Base-by-base conservation (phyloP, 2,888 invertebrate species). In the Hipparchia sbordonii region DNA sequence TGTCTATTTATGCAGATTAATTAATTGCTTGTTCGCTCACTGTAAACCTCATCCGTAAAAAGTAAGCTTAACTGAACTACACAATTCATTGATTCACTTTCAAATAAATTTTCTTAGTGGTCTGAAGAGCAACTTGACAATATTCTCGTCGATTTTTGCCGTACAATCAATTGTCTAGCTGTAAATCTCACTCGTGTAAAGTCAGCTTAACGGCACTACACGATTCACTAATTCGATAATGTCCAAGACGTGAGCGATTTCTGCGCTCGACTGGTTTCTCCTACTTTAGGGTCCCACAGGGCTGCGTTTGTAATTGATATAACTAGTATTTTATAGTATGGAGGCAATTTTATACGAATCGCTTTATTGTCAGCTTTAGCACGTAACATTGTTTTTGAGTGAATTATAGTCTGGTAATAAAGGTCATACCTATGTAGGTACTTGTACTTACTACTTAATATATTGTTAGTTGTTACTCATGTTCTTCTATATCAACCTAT, bases 151-250 rank as follows among this genome's bases (percentile, higher is more conserved):
- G 12, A 63, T 62, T 54, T 63, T 56, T 63, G 70, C 46, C 39
- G 56, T 46, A 56, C 56, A 62, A 56, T 63, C 70, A 63, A 56
- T 63, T 70, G 48, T 10, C 46, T 46, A 46, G 56, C 56, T 62
- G 54, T 70, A 70, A 70, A 70, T 70, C 70, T 62, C 46, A 46
- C 46, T 45, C 54, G 70, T 70, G 70, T 70, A 63, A 63, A 70
- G 70, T 70, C 70, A 62, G 84, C 83, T 82, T 85, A 82, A 83
- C 84, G 80, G 82, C 81, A 79, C 79, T 85, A 84, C 85, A 83
- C 88, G 87, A 87, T 85, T 85, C 82, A 83, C 88, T 92, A 91
- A 92, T 91, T 89, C 89, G 85, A 90, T 91, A 90, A 92, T 88
- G 85, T 84, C 84, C 82, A 81, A 84, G 87, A 85, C 82, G 83